phyloP scores from a whole-genome alignment of 2,113 vertebrate genomes.

The Odocoileus virginianus region DNA sequence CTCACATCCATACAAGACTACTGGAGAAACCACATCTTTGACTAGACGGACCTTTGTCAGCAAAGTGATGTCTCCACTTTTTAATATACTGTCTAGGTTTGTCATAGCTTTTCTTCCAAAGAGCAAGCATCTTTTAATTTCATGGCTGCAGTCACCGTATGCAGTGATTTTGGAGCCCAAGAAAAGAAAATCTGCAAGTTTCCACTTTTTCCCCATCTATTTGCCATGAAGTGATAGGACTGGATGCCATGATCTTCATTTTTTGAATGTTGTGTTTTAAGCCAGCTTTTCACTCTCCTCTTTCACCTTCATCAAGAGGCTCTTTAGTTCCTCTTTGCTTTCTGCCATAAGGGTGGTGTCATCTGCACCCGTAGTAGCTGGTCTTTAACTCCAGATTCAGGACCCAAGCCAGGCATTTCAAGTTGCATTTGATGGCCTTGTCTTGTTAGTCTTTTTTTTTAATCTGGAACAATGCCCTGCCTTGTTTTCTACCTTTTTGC shows the following conservation, averaged over 20 bases:
- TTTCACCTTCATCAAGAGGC: not conserved
- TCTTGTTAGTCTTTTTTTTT: not conserved
- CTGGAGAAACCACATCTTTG: not conserved
- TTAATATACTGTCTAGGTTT: not conserved
- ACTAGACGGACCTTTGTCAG: not conserved
- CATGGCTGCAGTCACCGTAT: not conserved
- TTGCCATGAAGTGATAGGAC: not conserved
- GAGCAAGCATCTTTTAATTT: not conserved
- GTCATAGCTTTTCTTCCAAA: not conserved
- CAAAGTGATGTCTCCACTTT: not conserved
- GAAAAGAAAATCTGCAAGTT: not conserved
- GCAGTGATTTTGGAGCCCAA: not conserved
- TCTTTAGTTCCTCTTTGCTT: not conserved
- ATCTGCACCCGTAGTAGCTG: accelerated
- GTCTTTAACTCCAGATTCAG: accelerated
- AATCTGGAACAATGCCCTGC: not conserved
- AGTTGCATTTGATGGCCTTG: not conserved
- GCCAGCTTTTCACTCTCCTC: not conserved
- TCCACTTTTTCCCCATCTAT: not conserved
- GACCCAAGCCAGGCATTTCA: accelerated
- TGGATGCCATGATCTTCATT: not conserved
- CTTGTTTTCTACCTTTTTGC: not conserved
- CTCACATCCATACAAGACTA: not conserved
- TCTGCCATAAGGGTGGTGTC: not conserved
- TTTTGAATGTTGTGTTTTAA: not conserved